These are phyloP conservation scores for Tetraneura akinire DNA, from an alignment of 1,140 invertebrate genomes.

Conservation along the genomic window DNA sequence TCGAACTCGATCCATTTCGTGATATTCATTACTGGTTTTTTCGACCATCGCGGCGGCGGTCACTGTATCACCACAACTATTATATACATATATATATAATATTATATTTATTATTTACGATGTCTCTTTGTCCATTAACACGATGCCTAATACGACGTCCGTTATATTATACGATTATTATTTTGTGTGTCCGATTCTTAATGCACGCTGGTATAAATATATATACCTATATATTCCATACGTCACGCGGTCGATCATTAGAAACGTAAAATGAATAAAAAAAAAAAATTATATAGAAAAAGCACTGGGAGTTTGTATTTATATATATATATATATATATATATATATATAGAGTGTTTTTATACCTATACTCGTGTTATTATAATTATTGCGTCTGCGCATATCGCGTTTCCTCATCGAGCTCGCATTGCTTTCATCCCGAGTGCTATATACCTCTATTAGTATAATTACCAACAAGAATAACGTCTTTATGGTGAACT, in stretches of 20 bases:
- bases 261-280: background rate
- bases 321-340: no score
- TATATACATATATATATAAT: background rate
- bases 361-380: no score
- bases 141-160: background rate
- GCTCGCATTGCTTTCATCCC: no score
- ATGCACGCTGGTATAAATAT: background rate
- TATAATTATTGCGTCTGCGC: background rate
- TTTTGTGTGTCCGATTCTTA: constrained; percentile 20
- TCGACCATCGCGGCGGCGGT: constrained; percentile 1
- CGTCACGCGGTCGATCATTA: constrained; percentile 12
- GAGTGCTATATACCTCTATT: no score
- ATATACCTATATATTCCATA: background rate
- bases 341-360: no score
- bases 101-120: background rate
- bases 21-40: constrained; percentile 27
- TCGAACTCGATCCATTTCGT: constrained; percentile 40
- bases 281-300: no score
- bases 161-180: background rate
- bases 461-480: no score
- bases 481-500: no score
- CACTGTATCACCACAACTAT: background rate
- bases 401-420: background rate
- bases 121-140: constrained; percentile 5
- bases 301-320: no score